Evolutionary conservation across 1,140 invertebrate species (phyloP).

Genomic region (Drosophila ohnishii): DNA sequence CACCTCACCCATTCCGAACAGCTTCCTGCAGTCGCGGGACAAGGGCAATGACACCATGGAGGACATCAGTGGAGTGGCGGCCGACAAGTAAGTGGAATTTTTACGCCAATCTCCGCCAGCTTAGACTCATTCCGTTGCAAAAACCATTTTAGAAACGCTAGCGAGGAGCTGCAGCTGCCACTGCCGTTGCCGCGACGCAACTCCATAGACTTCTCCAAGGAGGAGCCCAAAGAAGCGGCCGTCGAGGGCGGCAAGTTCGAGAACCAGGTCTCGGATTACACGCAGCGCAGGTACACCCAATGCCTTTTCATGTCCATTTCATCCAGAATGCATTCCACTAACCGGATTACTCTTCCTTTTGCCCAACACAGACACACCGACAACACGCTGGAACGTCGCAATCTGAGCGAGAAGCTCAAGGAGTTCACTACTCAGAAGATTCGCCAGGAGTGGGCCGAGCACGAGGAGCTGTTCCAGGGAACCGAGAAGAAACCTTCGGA

Average conservation of each 20-base stretch:
- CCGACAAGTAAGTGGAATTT: constrained; percentile 55
- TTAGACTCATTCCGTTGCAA: constrained; percentile 29
- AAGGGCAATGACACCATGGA: constrained; percentile 83
- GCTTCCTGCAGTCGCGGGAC: constrained; percentile 84
- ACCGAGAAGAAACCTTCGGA: constrained; percentile 54
- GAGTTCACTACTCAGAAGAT: constrained; percentile 82
- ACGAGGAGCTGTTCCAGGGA: constrained; percentile 77
- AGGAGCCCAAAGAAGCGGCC: constrained; percentile 68
- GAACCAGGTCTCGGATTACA: constrained; percentile 87
- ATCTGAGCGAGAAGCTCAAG: constrained; percentile 68
- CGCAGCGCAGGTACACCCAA: constrained; percentile 84
- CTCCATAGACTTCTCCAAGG: constrained; percentile 85
- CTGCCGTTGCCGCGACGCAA: constrained; percentile 84
- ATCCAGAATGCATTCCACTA: background rate
- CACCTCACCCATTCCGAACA: constrained; percentile 92
- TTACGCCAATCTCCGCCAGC: background rate
- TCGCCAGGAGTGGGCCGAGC: constrained; percentile 82
- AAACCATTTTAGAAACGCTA: constrained; percentile 76
- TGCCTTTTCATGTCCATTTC: background rate
- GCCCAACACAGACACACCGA: constrained; percentile 70
- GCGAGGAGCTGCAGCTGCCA: constrained; percentile 75
- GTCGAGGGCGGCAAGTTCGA: constrained; percentile 82
- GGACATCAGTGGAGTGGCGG: constrained; percentile 57
- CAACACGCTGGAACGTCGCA: constrained; percentile 72
- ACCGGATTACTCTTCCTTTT: background rate